Percentiles rank a stretch among this genome's conserved stretches.
Evolutionary conservation across 2,797 vertebrate species (phyloP).

Genomic region (Gambusia yucatana): DNA sequence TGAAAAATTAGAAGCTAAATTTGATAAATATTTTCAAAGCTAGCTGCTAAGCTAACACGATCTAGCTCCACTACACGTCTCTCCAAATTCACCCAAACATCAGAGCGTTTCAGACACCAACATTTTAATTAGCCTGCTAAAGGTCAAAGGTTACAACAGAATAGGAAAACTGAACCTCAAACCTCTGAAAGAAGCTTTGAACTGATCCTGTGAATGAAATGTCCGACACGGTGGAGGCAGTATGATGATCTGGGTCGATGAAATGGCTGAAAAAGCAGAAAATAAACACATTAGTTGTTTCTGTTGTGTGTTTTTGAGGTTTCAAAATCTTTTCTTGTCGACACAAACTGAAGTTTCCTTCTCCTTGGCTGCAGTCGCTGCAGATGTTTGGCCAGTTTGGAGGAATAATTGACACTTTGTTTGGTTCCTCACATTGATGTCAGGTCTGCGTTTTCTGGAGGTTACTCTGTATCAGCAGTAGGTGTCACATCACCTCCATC

Average conservation of each 20-base stretch:
- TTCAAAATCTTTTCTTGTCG: not conserved
- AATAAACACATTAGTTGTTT: not conserved
- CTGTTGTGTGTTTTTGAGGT: not conserved
- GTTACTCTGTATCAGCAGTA: constrained; percentile 51
- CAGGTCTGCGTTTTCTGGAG: not conserved
- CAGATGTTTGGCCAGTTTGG: not conserved
- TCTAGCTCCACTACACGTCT: no score
- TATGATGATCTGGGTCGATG: not conserved
- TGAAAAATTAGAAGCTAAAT: no score
- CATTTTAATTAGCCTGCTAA: not conserved
- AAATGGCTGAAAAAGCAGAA: not conserved
- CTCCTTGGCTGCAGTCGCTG: not conserved
- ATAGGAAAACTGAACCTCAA: not conserved
- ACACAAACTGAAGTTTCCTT: not conserved
- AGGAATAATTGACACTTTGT: not conserved
- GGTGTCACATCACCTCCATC: constrained; percentile 79
- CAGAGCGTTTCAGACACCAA: no score
- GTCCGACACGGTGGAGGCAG: not conserved
- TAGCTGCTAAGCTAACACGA: no score
- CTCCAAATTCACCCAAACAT: no score
- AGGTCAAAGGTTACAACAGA: constrained; percentile 4
- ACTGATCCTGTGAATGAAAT: not conserved
- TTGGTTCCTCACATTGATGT: not conserved
- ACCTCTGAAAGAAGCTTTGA: not conserved
- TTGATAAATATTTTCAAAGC: no score